Percentiles rank a stretch among this genome's conserved stretches.
Evolutionary conservation across 2,888 invertebrate genomes (phyloP).

Genomic region (Philereme transversata): DNA sequence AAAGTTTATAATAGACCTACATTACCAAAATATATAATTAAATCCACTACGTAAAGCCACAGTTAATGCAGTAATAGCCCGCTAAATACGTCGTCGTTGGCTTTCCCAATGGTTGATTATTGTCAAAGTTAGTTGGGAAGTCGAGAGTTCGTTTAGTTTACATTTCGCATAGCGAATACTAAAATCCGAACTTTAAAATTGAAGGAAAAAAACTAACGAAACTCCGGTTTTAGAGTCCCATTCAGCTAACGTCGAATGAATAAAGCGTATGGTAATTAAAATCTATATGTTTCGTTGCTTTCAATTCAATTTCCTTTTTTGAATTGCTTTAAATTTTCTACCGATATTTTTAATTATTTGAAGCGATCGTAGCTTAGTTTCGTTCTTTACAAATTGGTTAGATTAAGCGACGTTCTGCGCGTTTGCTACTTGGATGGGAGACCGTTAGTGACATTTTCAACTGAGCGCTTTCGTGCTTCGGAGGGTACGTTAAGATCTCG

Average conservation of each 20-base stretch:
- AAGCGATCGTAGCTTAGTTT: too few species aligned
- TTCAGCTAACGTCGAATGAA: conserved; percentile 41
- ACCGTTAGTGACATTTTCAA: too few species aligned
- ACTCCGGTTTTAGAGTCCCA: conserved; percentile 48
- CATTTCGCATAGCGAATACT: conserved; percentile 61
- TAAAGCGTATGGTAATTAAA: conserved; percentile 43
- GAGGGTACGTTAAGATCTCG: too few species aligned
- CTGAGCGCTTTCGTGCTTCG: too few species aligned
- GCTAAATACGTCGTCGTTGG: conserved; percentile 12
- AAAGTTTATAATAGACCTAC: neutral
- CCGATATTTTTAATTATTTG: too few species aligned
- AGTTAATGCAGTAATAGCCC: neutral
- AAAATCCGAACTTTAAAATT: conserved; percentile 53
- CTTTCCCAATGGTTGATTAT: conserved; percentile 52
- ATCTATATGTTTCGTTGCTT: conserved; percentile 37
- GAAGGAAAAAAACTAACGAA: conserved; percentile 53
- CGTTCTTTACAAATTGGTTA: too few species aligned
- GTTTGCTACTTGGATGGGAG: too few species aligned
- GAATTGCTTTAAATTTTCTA: too few species aligned
- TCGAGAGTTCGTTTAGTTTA: conserved; percentile 55
- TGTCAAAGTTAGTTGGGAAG: conserved; percentile 61
- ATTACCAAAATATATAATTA: neutral
- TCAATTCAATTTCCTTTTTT: conserved; percentile 4
- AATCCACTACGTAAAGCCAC: conserved; percentile 8
- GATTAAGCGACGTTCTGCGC: too few species aligned